Percentiles rank a stretch among this genome's conserved stretches.
These are phyloP conservation scores for Sapayoa aenigma DNA, from an alignment of 2,113 vertebrate genomes.

Conservation along the genomic window DNA sequence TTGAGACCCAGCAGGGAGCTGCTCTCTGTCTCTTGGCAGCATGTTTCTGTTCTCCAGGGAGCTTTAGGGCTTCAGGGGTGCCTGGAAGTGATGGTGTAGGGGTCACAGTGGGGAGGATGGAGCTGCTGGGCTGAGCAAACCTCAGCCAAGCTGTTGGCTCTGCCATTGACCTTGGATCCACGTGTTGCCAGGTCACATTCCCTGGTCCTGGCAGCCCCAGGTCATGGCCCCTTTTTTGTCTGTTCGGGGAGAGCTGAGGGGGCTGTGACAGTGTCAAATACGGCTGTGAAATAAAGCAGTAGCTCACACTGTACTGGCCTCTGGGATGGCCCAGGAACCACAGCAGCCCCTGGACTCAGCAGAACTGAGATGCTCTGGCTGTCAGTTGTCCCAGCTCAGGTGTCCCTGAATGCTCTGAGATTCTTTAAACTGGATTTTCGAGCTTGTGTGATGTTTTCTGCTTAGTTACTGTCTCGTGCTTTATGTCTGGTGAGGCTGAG, in stretches of 20 bases:
- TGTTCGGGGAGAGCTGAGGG: no score
- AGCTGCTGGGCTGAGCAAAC: background rate
- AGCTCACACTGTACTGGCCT: fast-evolving
- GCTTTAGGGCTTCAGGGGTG: background rate
- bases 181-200: fast-evolving
- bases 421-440: background rate
- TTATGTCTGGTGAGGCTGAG: background rate
- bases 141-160: fast-evolving
- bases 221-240: background rate
- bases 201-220: background rate
- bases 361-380: background rate
- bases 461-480: background rate
- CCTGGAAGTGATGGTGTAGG: background rate
- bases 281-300: background rate
- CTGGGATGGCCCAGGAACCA: background rate
- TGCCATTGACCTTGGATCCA: background rate
- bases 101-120: fast-evolving
- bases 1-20: background rate
- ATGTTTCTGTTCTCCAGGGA: background rate
- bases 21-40: background rate
- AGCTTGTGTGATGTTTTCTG: background rate
- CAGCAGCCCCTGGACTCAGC: background rate
- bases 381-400: fast-evolving
- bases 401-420: fast-evolving
- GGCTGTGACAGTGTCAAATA: background rate